These are phyloP conservation scores for Acanthoscelides obtectus DNA, from an alignment of 2,888 invertebrate species.

Conservation along the genomic window DNA sequence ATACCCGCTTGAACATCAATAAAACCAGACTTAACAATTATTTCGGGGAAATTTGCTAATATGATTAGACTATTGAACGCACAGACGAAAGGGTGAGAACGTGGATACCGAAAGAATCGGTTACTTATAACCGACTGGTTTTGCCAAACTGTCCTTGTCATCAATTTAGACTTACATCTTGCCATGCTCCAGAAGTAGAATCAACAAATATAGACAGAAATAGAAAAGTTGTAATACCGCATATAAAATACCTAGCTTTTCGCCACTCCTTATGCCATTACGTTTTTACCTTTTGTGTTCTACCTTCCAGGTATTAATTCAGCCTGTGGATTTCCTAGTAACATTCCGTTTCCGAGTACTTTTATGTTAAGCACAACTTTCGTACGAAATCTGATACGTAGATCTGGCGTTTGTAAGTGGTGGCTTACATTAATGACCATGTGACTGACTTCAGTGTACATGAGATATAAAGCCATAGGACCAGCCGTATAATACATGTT, in stretches of 20 bases:
- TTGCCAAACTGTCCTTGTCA: too few species aligned
- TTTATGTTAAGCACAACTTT: slow-evolving; percentile 2
- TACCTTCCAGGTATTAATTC: not conserved
- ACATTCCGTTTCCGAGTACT: not conserved
- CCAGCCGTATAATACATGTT: too few species aligned
- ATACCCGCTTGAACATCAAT: too few species aligned
- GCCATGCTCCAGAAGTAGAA: too few species aligned
- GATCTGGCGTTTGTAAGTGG: slow-evolving; percentile 23
- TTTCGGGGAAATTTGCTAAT: too few species aligned
- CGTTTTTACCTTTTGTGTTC: not conserved
- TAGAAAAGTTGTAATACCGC: not conserved
- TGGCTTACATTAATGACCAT: slow-evolving; percentile 24
- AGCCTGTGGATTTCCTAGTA: not conserved
- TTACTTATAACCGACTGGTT: too few species aligned
- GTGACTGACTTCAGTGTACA: slow-evolving; percentile 19
- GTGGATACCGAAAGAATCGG: too few species aligned
- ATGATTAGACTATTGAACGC: too few species aligned
- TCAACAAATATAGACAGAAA: not conserved
- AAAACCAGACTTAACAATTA: too few species aligned
- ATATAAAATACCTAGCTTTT: not conserved
- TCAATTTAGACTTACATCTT: too few species aligned
- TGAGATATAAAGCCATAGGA: not conserved
- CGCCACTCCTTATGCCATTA: not conserved
- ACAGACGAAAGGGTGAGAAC: too few species aligned
- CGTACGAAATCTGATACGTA: not conserved